Conservation (phyloP, 1,140 invertebrate species). For the Mamestra configurata region DNA sequence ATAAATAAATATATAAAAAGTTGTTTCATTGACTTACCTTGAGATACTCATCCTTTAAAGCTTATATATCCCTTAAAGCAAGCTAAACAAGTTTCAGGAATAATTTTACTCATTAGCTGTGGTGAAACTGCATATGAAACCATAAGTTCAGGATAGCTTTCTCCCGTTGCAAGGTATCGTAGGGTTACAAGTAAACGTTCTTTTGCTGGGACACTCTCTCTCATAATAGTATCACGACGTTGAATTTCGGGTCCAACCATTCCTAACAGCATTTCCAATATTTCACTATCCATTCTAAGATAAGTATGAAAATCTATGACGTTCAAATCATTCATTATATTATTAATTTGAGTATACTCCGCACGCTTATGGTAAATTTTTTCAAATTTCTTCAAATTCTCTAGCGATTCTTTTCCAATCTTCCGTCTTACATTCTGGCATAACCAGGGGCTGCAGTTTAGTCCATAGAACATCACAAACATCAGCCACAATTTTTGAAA, state of each 20-base stretch:
- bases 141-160: neutral
- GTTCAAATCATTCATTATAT: neutral
- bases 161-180: too few relatives aligned
- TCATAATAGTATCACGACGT: neutral
- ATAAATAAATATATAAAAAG: too few relatives aligned
- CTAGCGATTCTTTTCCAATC: too few relatives aligned
- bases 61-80: too few relatives aligned
- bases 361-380: neutral
- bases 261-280: conserved; percentile 3
- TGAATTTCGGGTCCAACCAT: conserved; percentile 2
- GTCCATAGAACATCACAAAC: too few relatives aligned
- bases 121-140: neutral
- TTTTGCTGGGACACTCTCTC: neutral
- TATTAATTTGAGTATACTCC: conserved; percentile 4
- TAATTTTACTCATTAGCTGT: conserved; percentile 16
- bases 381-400: too few relatives aligned
- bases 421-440: too few relatives aligned
- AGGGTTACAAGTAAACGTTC: conserved; percentile 1
- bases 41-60: neutral
- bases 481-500: too few relatives aligned
- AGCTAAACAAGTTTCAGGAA: conserved; percentile 19
- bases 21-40: conserved; percentile 5
- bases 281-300: neutral
- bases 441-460: too few relatives aligned
- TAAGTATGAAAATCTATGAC: conserved; percentile 4